Conservation (phyloP, 2,888 invertebrate species). For the Chrysina gloriosa region DNA sequence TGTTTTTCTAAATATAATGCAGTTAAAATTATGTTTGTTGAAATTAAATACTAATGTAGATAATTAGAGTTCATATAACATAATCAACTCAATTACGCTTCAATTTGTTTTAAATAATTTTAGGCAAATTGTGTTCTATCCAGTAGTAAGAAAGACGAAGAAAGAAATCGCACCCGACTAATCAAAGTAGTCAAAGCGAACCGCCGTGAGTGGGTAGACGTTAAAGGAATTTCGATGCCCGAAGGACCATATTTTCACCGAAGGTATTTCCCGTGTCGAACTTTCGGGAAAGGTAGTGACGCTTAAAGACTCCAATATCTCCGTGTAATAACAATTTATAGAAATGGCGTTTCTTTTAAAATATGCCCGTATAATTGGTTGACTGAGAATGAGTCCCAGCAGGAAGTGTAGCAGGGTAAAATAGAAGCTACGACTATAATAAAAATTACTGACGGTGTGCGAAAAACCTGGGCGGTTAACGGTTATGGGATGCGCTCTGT, state of each 20-base stretch:
- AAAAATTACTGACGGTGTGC: constrained; percentile 58
- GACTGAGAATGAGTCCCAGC: constrained; percentile 63
- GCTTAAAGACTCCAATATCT: constrained; percentile 41
- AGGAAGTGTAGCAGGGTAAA: constrained; percentile 53
- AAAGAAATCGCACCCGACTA: not conserved
- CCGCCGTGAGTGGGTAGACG: constrained; percentile 8
- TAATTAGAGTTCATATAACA: no score
- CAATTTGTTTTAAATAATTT: no score
- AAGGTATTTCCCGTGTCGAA: constrained; percentile 39
- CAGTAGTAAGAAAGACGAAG: not conserved
- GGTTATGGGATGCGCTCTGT: constrained; percentile 51
- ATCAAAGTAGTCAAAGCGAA: constrained; percentile 17
- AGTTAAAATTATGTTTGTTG: no score
- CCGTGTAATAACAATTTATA: constrained; percentile 58
- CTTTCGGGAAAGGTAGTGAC: constrained; percentile 34
- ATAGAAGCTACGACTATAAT: constrained; percentile 59
- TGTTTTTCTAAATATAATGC: no score
- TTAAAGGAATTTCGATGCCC: constrained; percentile 36
- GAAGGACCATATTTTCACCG: constrained; percentile 32
- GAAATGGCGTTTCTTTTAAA: constrained; percentile 62
- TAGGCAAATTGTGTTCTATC: no score
- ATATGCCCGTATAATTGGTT: constrained; percentile 63
- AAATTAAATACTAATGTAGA: no score
- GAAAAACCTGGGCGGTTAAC: constrained; percentile 53
- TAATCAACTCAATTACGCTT: no score